Evolutionary conservation across 1,140 invertebrate genomes (phyloP), one percentile per base, ranked within the genome.

Genomic region (Tetragnatha versicolor): DNA sequence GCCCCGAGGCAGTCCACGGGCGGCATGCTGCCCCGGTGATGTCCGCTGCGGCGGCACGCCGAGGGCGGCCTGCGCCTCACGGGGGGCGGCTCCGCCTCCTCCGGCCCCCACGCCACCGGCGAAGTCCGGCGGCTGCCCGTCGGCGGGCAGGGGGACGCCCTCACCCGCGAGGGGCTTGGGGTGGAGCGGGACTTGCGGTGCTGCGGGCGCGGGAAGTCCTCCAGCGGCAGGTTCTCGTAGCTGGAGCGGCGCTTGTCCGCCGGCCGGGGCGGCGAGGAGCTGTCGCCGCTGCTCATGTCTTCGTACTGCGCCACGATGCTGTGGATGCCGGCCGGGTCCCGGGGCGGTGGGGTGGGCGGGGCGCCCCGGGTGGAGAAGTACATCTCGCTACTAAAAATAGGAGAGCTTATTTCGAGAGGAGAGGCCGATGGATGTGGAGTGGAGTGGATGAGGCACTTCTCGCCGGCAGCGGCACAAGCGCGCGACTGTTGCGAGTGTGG

Each of bases 261-360:
- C 35, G 42, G 51, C 5, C 35, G 51, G 17, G 20, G 51, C 1
- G 73, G 33, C 29, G 72, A 60, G 14, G 68, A 70, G 33, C 45
- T 35, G 61, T 37, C 45, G 61, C 66, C 73, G 73, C 73, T 77
- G 73, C 73, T 77, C 73, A 77, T 77, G 45, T 35, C 73, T 3
- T 66, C 73, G 33, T 77, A 61, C 20, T 31, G 47, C 73, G 65
- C 39, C 47, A 76, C 61, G 60, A 66, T 73, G 39, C 55, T 73
- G 70, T 73, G 33, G 60, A 66, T 65, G 45, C 73, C 60, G 7
- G 73, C n/a, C 14, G 73, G 58, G 31, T 66, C 58, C n/a, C 73
- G 37, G 12, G 73, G 73, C n/a, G 61, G 61, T 10, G 60, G 25
- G 20, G 73, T 60, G 14, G 73, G 73, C 3, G 51, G 10, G 20